These are phyloP conservation scores for Sebastes steindachneri DNA, from an alignment of 2,797 vertebrate genomes.

Conservation along the genomic window DNA sequence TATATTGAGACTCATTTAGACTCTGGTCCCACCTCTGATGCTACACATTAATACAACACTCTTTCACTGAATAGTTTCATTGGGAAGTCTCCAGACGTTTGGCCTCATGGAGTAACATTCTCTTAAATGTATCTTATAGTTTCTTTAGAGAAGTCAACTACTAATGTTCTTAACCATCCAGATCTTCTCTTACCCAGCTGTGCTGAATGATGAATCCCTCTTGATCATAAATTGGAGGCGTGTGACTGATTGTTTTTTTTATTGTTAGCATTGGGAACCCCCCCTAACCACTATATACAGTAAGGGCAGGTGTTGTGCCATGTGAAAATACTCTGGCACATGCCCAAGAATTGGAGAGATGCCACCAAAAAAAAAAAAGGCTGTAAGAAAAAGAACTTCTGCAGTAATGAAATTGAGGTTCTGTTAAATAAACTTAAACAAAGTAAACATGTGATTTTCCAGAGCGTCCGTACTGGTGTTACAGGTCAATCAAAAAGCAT, in stretches of 20 bases:
- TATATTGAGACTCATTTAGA: background rate
- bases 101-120: background rate
- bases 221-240: too few relatives aligned
- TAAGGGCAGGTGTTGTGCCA: too few relatives aligned
- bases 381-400: background rate
- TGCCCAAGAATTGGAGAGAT: background rate
- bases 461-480: background rate
- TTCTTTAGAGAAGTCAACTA: background rate
- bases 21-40: background rate
- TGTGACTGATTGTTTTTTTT: too few relatives aligned
- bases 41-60: background rate
- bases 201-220: too few relatives aligned
- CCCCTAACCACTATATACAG: too few relatives aligned
- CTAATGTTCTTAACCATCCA: too few relatives aligned
- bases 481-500: too few relatives aligned
- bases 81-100: background rate
- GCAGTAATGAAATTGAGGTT: background rate
- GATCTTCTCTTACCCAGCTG: too few relatives aligned
- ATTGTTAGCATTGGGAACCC: too few relatives aligned
- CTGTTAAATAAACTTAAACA: background rate
- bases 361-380: background rate
- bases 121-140: background rate
- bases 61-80: background rate
- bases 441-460: background rate
- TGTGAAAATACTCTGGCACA: too few relatives aligned